phyloP scores from a whole-genome alignment of 2,113 vertebrate genomes.

The Stomatorhinus ivindoensis region DNA sequence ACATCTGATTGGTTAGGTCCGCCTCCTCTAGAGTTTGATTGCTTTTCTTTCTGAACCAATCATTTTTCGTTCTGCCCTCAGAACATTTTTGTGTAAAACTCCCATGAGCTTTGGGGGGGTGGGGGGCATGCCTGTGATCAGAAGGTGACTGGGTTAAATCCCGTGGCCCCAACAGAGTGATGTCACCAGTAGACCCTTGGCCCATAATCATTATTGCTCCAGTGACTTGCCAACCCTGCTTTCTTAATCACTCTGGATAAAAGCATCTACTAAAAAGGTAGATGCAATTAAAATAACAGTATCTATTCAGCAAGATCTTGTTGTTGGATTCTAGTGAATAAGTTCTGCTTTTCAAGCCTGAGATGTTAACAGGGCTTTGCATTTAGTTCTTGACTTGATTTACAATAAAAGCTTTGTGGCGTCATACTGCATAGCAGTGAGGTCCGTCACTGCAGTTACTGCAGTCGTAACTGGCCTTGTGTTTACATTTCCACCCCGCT shows the following conservation, averaged over 20 bases:
- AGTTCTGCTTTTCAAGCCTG: not conserved
- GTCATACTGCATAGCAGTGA: not conserved
- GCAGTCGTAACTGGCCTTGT: not conserved
- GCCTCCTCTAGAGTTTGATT: not conserved
- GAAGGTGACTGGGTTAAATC: not conserved
- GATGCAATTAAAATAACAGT: not conserved
- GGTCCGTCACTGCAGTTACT: not conserved
- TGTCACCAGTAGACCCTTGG: not conserved
- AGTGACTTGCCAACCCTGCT: not conserved
- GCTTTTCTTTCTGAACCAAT: not conserved
- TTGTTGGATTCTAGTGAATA: not conserved
- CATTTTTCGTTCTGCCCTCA: not conserved
- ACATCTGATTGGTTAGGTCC: not conserved
- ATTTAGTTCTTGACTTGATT: not conserved
- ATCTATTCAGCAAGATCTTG: not conserved
- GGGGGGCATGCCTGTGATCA: not conserved
- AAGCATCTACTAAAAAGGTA: not conserved
- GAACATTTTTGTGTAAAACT: not conserved
- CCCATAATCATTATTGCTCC: not conserved
- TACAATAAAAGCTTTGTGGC: not conserved
- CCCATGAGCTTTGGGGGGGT: not conserved
- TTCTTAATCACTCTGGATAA: not conserved
- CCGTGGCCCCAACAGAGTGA: not conserved
- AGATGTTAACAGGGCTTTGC: not conserved
- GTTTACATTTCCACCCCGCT: not conserved